A percentile compares a stretch with the other conserved stretches of the same genome.
Conservation (phyloP, 2,797 vertebrate species). For the Pantherophis vulpinus region DNA sequence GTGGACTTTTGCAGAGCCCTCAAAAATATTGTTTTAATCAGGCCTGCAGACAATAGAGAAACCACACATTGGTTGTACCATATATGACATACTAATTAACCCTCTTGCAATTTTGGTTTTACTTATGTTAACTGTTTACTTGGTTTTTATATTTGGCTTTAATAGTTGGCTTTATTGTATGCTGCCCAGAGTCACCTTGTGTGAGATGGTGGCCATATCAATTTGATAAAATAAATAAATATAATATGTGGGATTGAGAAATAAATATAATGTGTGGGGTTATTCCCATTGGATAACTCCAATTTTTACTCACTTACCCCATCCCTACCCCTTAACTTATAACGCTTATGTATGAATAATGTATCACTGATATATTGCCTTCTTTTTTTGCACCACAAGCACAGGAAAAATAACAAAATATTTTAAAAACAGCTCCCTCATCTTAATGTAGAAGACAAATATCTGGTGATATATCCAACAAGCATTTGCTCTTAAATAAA, state of each 20-base stretch:
- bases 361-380: background rate
- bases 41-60: background rate
- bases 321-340: background rate
- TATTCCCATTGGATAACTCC: background rate
- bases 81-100: background rate
- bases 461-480: background rate
- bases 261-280: background rate
- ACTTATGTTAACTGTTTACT: background rate
- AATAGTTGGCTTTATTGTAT: background rate
- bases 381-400: background rate
- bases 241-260: background rate
- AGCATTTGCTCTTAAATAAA: background rate
- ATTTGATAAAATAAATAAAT: background rate
- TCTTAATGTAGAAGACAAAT: background rate
- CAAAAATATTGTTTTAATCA: background rate
- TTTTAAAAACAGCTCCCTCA: background rate
- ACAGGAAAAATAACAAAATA: background rate
- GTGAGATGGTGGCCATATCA: background rate
- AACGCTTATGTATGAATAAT: background rate
- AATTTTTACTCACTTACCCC: background rate
- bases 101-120: background rate
- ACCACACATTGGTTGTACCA: background rate
- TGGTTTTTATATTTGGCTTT: background rate
- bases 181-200: background rate
- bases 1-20: background rate